Conservation (phyloP, 2,888 invertebrate species). For the Diplazon laetatorius region DNA sequence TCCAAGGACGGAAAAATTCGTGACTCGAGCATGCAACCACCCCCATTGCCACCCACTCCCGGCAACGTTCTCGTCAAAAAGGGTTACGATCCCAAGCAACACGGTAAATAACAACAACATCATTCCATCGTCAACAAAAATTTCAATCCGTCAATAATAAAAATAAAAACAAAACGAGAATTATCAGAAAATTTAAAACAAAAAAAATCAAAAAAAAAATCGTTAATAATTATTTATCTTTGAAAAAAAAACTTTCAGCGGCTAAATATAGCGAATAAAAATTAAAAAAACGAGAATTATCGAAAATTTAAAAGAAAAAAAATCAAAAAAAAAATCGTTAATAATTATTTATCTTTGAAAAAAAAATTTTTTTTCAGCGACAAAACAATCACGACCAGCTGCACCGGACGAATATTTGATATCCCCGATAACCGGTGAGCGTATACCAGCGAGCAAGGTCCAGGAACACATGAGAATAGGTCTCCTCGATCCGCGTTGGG, state of each 20-base stretch:
- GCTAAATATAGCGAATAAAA: too few relatives aligned
- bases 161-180: too few relatives aligned
- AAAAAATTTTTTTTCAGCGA: constrained; percentile 80
- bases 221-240: background rate
- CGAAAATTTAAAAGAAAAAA: background rate
- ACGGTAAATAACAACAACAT: constrained; percentile 75
- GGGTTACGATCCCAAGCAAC: constrained; percentile 97
- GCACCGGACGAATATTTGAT: constrained; percentile 95
- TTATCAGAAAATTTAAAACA: too few relatives aligned
- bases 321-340: background rate
- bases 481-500: constrained; percentile 97
- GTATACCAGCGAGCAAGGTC: constrained; percentile 98
- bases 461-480: constrained; percentile 99
- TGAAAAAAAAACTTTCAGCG: constrained; percentile 77
- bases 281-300: too few relatives aligned
- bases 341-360: background rate
- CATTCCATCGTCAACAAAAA: too few relatives aligned
- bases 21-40: constrained; percentile 83
- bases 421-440: constrained; percentile 99
- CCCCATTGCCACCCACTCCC: constrained; percentile 92
- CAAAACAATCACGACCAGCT: constrained; percentile 85
- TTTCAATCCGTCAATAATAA: too few relatives aligned
- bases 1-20: constrained; percentile 82
- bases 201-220: background rate
- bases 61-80: constrained; percentile 97